Percentiles rank a stretch among this genome's conserved stretches.
These are phyloP conservation scores for Bombus superbus DNA, from an alignment of 1,140 invertebrate genomes.

Conservation along the genomic window DNA sequence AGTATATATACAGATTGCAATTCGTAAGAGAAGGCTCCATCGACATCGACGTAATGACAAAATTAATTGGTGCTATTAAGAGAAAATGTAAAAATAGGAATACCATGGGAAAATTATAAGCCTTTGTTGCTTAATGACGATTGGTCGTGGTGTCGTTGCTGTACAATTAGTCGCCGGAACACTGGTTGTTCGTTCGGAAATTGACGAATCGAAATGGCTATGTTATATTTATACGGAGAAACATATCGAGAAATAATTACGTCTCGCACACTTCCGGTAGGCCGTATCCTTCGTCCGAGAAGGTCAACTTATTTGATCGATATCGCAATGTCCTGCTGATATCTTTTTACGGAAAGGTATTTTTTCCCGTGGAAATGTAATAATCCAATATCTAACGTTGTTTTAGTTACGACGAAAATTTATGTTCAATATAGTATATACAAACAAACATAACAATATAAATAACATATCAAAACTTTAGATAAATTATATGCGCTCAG, in stretches of 20 bases:
- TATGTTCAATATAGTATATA: slow-evolving; percentile 4
- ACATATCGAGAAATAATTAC: slow-evolving; percentile 65
- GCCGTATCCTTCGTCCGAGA: neutral
- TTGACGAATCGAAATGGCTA: slow-evolving; percentile 58
- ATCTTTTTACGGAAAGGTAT: neutral
- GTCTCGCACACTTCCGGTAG: slow-evolving; percentile 48
- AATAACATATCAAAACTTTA: neutral
- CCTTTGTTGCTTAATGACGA: slow-evolving; percentile 72
- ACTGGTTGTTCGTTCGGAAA: slow-evolving; percentile 47
- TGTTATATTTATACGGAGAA: slow-evolving; percentile 68
- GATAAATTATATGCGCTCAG: neutral
- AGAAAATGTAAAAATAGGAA: slow-evolving; percentile 52
- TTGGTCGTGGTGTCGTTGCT: slow-evolving; percentile 55
- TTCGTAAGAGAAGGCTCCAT: slow-evolving; percentile 45
- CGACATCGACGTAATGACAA: slow-evolving; percentile 55
- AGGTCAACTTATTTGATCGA: slow-evolving; percentile 35
- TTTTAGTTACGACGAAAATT: neutral
- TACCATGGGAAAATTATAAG: slow-evolving; percentile 73
- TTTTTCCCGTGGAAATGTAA: neutral
- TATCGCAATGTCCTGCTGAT: neutral
- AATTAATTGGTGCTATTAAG: slow-evolving; percentile 78
- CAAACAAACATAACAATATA: slow-evolving; percentile 29
- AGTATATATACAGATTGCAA: slow-evolving; percentile 75
- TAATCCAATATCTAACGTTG: neutral
- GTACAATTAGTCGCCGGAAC: slow-evolving; percentile 62